Conservation (phyloP, 2,797 vertebrate genomes). For the Sternotherus odoratus region DNA sequence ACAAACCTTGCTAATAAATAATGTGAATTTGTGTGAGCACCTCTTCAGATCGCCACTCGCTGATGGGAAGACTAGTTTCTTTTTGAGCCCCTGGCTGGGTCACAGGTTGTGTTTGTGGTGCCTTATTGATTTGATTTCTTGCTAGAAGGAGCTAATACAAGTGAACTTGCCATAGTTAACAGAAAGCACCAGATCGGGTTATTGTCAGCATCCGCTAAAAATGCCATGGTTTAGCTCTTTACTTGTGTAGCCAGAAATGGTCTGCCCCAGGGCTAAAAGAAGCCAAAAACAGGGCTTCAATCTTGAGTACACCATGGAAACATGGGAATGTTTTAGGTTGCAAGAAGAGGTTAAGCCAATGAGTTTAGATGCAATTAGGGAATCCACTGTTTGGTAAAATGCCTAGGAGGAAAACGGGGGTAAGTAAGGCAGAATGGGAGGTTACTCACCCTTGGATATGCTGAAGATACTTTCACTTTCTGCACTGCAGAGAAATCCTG, state of each 20-base stretch:
- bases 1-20: neutral
- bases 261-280: neutral
- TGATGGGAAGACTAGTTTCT: neutral
- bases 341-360: neutral
- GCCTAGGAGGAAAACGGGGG: neutral
- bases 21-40: too few species aligned
- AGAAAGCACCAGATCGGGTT: neutral
- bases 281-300: too few species aligned
- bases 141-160: neutral
- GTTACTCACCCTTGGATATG: neutral
- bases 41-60: neutral
- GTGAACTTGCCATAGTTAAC: neutral
- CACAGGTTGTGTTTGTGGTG: neutral
- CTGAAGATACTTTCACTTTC: neutral
- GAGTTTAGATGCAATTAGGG: neutral
- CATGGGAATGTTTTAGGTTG: neutral
- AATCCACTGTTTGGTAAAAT: neutral
- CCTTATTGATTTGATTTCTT: neutral
- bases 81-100: too few species aligned
- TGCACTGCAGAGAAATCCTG: neutral
- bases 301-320: neutral
- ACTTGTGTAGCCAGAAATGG: neutral
- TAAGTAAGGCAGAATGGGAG: neutral
- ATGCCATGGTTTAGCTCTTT: neutral
- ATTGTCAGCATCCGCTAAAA: neutral